Evolutionary conservation across 2,113 vertebrate genomes (phyloP).

Genomic region (Gymnocephalus cernua): DNA sequence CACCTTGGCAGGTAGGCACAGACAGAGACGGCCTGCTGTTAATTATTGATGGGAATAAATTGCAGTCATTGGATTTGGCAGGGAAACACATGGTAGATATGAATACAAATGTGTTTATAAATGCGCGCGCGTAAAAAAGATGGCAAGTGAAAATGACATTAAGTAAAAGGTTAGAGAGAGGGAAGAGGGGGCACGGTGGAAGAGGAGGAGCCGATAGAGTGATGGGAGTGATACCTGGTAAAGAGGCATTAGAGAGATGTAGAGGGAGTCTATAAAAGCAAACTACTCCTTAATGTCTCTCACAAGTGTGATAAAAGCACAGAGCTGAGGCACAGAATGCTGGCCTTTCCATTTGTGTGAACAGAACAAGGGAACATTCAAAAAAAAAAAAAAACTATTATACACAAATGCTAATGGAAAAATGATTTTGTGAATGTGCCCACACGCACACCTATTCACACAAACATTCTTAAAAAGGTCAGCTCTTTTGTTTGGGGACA

Average conservation of each 20-base stretch:
- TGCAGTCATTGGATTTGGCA: constrained; percentile 61
- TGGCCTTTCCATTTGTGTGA: constrained; percentile 63
- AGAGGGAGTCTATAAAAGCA: constrained; percentile 78
- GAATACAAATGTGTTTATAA: constrained; percentile 68
- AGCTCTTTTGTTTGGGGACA: constrained; percentile 68
- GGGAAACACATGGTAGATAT: constrained; percentile 48
- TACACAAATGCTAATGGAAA: constrained; percentile 68
- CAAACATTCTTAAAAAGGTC: constrained; percentile 73
- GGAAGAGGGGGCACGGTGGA: neutral
- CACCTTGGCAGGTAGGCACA: constrained; percentile 63
- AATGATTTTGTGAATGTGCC: constrained; percentile 62
- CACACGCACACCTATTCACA: constrained; percentile 38
- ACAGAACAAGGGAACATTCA: constrained; percentile 55
- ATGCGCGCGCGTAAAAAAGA: constrained; percentile 2
- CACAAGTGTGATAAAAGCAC: constrained; percentile 77
- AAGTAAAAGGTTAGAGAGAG: constrained; percentile 24
- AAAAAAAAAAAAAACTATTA: constrained; percentile 59
- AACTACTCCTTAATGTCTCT: constrained; percentile 78
- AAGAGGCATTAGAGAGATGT: constrained; percentile 72
- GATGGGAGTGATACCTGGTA: constrained; percentile 67
- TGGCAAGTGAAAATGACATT: neutral
- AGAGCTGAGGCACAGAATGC: constrained; percentile 47
- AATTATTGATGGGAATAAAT: constrained; percentile 76
- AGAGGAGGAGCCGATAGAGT: constrained; percentile 47
- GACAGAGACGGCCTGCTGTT: constrained; percentile 54